Evolutionary conservation across 2,797 vertebrate species (phyloP).

Genomic region (Martes flavigula): DNA sequence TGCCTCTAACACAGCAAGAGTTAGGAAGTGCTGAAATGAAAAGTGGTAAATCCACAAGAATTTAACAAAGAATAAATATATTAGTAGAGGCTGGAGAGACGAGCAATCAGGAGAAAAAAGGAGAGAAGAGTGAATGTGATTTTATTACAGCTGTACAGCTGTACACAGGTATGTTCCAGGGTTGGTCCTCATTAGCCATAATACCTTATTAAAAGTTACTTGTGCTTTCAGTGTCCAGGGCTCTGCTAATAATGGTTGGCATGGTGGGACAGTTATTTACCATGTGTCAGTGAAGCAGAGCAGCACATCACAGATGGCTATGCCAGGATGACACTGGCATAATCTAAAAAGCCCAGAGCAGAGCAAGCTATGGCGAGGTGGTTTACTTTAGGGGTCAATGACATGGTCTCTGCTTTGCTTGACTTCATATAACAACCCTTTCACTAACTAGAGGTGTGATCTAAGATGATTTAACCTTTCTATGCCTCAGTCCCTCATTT

Average conservation of each 20-base stretch:
- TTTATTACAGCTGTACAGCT: neutral
- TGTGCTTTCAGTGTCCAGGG: slow-evolving; percentile 19
- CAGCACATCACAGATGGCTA: neutral
- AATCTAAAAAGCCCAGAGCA: slow-evolving; percentile 35
- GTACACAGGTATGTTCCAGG: neutral
- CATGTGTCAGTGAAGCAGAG: slow-evolving; percentile 29
- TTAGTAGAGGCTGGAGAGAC: slow-evolving; percentile 58
- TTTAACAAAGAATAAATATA: slow-evolving; percentile 63
- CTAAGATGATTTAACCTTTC: neutral
- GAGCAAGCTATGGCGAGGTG: slow-evolving; percentile 11
- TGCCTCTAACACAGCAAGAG: slow-evolving; percentile 61
- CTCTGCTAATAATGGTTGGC: neutral
- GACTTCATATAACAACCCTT: slow-evolving; percentile 33
- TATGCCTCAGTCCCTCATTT: slow-evolving; percentile 49
- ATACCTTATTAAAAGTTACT: neutral
- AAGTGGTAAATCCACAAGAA: slow-evolving; percentile 66
- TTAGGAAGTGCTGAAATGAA: slow-evolving; percentile 57
- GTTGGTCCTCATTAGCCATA: neutral
- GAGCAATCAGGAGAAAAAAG: slow-evolving; percentile 62
- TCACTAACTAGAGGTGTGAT: neutral
- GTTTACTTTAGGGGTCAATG: slow-evolving; percentile 41
- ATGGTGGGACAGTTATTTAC: neutral
- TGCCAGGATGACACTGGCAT: neutral
- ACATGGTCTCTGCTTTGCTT: neutral
- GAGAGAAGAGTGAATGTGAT: slow-evolving; percentile 55